Base-by-base conservation (phyloP, 2,113 vertebrate species). In the Chaetops frenatus region DNA sequence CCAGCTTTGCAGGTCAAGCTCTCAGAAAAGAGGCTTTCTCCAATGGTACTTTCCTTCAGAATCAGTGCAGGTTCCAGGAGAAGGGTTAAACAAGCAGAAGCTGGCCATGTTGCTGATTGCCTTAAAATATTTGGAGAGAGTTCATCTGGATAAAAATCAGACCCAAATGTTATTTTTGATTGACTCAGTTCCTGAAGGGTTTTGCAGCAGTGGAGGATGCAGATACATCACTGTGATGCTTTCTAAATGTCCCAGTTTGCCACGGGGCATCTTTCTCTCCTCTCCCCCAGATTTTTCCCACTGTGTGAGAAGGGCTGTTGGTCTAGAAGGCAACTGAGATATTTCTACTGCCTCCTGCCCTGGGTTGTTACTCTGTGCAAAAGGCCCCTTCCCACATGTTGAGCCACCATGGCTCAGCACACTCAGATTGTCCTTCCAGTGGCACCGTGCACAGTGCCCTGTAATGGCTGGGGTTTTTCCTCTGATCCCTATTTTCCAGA, bases 221-320 rank as follows among this genome's bases (percentile, higher is more conserved):
- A 5, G 76, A 71, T 74, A 86, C 36, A 86, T 58, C 81, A 79
- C 38, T 36, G 51, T 0, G 0, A 78, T 44, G 72, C 81, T 66
- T 94, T 92, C 95, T 88, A 92, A 96, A 96, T 91, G 86, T 95
- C 94, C 91, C 47, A 10, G 22, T 81, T 88, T 94, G 95, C 91
- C 80, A 58, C 83, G 3, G 22, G 94, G 56, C 7, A 3, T 83
- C 44, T 93, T 92, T 81, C 73, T 69, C 56, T 93, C 76, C 56
- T 86, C 45, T 77, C 24, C 9, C 33, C 10, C 35, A 3, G 15
- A 56, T 65, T 89, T 87, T 54, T 69, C 25, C 40, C 64, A 58
- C 54, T 90, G 24, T 17, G 1, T 70, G 90, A 94, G 76, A 51
- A 65, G 44, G 67, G 64, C 22, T 66, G 27, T 58, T 81, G 58